Evolutionary conservation across 30 jellyfish, hydroid and myxozoan species (phyloP), one percentile per base, ranked within the genome.

Genomic region (Phacellophora camtschatica): DNA sequence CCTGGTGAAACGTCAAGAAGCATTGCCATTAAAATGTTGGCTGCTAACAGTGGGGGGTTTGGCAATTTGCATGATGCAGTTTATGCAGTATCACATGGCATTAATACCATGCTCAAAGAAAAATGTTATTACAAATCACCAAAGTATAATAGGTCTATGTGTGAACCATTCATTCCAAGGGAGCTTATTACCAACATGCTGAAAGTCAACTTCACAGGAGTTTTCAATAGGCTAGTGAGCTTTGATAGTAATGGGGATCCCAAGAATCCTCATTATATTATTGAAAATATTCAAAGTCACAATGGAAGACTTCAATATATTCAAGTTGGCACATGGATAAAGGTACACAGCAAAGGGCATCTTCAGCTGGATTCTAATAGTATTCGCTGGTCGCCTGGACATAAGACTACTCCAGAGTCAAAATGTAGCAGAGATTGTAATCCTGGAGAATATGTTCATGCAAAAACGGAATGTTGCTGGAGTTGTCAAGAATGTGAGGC

Each of bases 391-490:
- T 96, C 98, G 24, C 61, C 54, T 66, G 39, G 48, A 7, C 34
- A 33, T 18, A 35, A 71, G 11, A 56, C 19, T 1, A 12, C 48
- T 2, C 98, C 96, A 5, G 72, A 35, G 2, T 90, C 98, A 33
- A 68, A 64, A 55, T 90, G 98, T 73, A 90, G 96, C 51, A 51
- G 30, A 16, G 88, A 77, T 25, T 90, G 98, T 42, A n/a, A 16
- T 33, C 96, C 98, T 19, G 98, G 98, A n/a, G 78, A 90, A 34
- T 73, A 75, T 45, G 91, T 90, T 13, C 66, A 56, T 56, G 98
- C 88, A 4, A 61, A 62, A 51, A 85, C 88, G 57, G 88, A 76
- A 33, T 90, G 98, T 39, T 90, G 98, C 53, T 90, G 96, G 95
- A 74, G 80, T 32, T 90, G 98, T 62, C 87, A 83, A 64, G 74